Conservation (phyloP, 2,888 invertebrate species). For the Papilio elwesi region DNA sequence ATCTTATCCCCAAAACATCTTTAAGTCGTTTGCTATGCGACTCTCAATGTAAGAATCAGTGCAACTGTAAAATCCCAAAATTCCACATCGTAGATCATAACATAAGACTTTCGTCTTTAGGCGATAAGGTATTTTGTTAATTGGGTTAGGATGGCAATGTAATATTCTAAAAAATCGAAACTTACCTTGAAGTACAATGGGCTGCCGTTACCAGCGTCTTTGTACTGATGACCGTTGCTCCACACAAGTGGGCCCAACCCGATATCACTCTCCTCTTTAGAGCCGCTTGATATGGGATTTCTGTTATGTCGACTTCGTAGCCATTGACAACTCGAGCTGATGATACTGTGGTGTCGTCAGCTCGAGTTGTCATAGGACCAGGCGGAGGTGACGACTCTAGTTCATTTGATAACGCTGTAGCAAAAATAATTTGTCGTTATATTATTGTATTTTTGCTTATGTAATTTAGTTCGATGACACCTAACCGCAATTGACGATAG, state of each 20-base stretch:
- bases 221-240: slow-evolving; percentile 64
- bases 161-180: slow-evolving; percentile 29
- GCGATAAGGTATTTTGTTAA: too few species aligned
- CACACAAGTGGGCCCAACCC: slow-evolving; percentile 72
- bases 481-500: slow-evolving; percentile 20
- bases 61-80: too few species aligned
- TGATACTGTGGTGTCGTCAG: background rate
- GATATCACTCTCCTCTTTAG: slow-evolving; percentile 54
- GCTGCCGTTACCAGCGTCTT: slow-evolving; percentile 71
- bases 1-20: too few species aligned
- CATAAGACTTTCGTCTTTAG: too few species aligned
- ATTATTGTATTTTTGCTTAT: slow-evolving; percentile 22
- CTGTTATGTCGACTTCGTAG: slow-evolving; percentile 66
- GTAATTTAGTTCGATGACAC: slow-evolving; percentile 24
- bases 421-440: slow-evolving; percentile 2
- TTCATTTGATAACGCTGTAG: slow-evolving; percentile 29
- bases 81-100: too few species aligned
- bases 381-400: slow-evolving; percentile 15
- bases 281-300: slow-evolving; percentile 74
- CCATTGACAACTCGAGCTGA: slow-evolving; percentile 75
- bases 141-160: background rate
- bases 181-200: slow-evolving; percentile 69
- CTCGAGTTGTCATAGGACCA: background rate
- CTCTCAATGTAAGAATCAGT: too few species aligned
- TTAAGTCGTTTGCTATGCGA: too few species aligned